Evolutionary conservation across 2,113 vertebrate genomes (phyloP).

Genomic region (Odontesthes bonariensis): DNA sequence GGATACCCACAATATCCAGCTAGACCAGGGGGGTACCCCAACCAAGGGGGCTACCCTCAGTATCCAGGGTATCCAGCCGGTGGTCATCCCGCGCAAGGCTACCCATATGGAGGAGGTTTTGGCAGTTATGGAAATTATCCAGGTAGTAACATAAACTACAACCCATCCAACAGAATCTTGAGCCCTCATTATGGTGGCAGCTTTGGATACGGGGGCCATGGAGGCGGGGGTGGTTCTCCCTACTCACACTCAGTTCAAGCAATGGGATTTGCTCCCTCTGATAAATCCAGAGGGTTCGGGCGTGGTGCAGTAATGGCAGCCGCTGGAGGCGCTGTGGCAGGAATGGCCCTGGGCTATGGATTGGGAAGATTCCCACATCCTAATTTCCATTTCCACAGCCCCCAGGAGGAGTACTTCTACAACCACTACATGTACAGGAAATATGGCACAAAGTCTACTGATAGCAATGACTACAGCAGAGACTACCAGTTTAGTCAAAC

Average conservation of each 20-base stretch:
- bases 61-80: neutral
- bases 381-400: constrained; percentile 69
- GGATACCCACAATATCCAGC: constrained; percentile 13
- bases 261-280: constrained; percentile 64
- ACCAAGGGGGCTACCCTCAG: constrained; percentile 23
- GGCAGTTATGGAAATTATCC: constrained; percentile 17
- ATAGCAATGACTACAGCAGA: constrained; percentile 66
- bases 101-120: constrained; percentile 14
- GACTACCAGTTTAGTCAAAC: constrained; percentile 63
- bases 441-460: constrained; percentile 67
- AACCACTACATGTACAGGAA: constrained; percentile 81
- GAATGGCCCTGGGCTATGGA: constrained; percentile 82
- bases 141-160: constrained; percentile 72
- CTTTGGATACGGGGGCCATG: constrained; percentile 49
- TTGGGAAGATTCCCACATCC: constrained; percentile 77
- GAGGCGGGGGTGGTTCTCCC: constrained; percentile 68
- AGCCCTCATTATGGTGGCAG: constrained; percentile 77
- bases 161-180: constrained; percentile 77
- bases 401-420: constrained; percentile 76
- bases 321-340: constrained; percentile 70
- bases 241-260: constrained; percentile 70
- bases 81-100: no score
- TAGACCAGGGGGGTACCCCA: neutral
- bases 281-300: constrained; percentile 77
- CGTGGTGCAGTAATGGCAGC: constrained; percentile 74